Base-by-base conservation (phyloP, 2,797 vertebrate genomes). In the Botia kubotai region DNA sequence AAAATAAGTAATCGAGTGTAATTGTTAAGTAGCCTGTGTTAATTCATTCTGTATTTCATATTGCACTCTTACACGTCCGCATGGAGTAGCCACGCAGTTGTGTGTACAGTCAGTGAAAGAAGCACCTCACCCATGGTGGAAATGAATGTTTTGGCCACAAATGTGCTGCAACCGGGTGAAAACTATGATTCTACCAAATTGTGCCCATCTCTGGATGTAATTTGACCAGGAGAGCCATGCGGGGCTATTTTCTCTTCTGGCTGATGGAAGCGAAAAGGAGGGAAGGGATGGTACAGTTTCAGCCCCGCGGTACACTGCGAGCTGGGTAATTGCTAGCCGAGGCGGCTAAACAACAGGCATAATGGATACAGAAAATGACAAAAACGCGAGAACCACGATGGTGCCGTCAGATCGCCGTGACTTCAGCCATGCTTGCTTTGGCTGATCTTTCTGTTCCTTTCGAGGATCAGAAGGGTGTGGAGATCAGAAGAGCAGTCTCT, bases 141-240 rank as follows among this genome's bases (percentile, higher is more conserved):
- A 80, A 73, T 80, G 29, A 79, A 33, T 57, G 78, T 36, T 67
- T 53, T 79, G 65, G 29, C 29, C 48, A 62, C 36, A 57, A 80
- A 73, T 67, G 21, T 7, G 21, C 62, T 19, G 33, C 62, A 78
- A 29, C 29, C 26, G 65, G 74, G 19, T 46, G 2, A 66, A 82
- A 85, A 57, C 60, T 3, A 3, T 26, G 46, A 62, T 65, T 52
- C 55, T 74, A 19, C 52, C 43, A 73, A 80, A 71, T 65, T 65
- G 39, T 57, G 19, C 57, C 43, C 11, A 50, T 71, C 66, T 79
- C 71, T 75, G n/a, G 50, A 23, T 70, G 68, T 67, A 81, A 79
- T 86, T 84, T 85, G 68, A 72, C 67, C 50, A 39, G 68, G 72
- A 84, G 60, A 79, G 75, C 50, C 62, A 72, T 65, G 69, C 29